These are phyloP conservation scores for Embidobia sp. DNA, from an alignment of 2,888 invertebrate genomes.

Conservation along the genomic window DNA sequence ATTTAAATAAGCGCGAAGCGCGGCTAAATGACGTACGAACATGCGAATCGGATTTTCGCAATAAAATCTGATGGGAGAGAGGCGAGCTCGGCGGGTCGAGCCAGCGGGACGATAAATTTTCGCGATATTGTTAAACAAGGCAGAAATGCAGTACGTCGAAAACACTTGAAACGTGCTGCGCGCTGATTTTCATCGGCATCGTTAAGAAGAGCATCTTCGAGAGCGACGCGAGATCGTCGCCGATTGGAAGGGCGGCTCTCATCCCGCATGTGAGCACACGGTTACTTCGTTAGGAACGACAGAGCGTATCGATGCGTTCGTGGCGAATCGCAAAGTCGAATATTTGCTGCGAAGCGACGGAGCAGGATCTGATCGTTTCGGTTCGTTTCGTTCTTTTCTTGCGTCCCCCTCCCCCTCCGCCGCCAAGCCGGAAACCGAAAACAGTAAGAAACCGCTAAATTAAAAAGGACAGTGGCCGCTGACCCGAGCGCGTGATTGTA, in stretches of 20 bases:
- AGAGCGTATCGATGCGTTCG: conserved; percentile 73
- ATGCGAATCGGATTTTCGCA: conserved; percentile 63
- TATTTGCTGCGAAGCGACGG: conserved; percentile 64
- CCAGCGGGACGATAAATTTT: conserved; percentile 65
- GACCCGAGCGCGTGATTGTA: conserved; percentile 50
- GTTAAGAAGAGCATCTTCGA: conserved; percentile 68
- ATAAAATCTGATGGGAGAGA: conserved; percentile 58
- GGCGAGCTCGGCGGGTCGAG: conserved; percentile 47
- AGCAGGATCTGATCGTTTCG: conserved; percentile 57
- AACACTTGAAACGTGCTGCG: conserved; percentile 67
- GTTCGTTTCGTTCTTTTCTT: conserved; percentile 61
- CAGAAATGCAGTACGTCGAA: conserved; percentile 67
- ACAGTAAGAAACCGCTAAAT: conserved; percentile 58
- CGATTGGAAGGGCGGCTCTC: conserved; percentile 72
- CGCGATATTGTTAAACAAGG: conserved; percentile 68
- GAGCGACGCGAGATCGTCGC: conserved; percentile 71
- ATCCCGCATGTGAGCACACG: conserved; percentile 71
- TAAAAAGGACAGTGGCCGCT: conserved; percentile 50
- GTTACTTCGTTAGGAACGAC: conserved; percentile 73
- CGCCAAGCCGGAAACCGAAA: conserved; percentile 51
- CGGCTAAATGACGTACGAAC: conserved; percentile 60
- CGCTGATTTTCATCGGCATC: conserved; percentile 67
- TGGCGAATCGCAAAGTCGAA: conserved; percentile 70
- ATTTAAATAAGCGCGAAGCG: conserved; percentile 45
- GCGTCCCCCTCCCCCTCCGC: too few species aligned